Evolutionary conservation across 2,113 vertebrate genomes (phyloP).

Genomic region (Tragulus kanchil): DNA sequence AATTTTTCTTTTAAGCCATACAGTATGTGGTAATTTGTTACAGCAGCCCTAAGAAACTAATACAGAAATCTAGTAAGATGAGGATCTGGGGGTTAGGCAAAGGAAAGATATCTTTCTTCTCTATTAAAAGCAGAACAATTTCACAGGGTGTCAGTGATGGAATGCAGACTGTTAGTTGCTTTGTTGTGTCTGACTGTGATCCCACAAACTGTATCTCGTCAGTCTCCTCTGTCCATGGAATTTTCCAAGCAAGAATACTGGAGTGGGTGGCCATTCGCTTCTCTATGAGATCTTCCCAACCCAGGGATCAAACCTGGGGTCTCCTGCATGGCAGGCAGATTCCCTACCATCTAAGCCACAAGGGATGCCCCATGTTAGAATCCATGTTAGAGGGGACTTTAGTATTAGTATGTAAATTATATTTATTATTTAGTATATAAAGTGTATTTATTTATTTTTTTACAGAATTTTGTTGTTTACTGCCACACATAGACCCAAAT

Average conservation of each 20-base stretch:
- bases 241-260: not conserved
- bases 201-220: not conserved
- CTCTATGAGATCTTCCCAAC: not conserved
- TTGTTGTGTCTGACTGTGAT: fast-evolving
- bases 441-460: no score
- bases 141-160: not conserved
- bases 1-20: not conserved
- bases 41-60: not conserved
- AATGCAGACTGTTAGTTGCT: not conserved
- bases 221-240: not conserved
- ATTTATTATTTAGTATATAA: no score
- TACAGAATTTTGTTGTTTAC: no score
- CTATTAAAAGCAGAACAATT: not conserved
- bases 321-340: not conserved
- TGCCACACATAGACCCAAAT: no score
- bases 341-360: not conserved
- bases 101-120: not conserved
- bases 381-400: not conserved
- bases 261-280: not conserved
- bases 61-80: not conserved
- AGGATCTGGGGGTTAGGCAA: not conserved
- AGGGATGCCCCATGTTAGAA: not conserved
- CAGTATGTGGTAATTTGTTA: not conserved
- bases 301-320: not conserved
- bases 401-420: no score